Conservation (phyloP, 2,113 vertebrate genomes). For the Siniperca knerii region DNA sequence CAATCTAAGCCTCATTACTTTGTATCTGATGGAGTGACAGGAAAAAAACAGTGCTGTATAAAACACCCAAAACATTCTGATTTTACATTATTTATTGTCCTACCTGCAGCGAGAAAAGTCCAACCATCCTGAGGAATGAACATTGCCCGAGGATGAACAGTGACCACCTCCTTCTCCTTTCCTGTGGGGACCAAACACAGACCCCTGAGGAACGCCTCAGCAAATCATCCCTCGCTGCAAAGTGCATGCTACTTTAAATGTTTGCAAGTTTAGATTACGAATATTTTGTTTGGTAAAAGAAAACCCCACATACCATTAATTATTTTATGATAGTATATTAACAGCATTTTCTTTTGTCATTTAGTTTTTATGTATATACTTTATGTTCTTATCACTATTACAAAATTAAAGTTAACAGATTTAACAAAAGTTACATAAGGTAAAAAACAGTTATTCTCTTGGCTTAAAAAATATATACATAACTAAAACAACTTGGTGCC, state of each 20-base stretch:
- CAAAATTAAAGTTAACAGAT: background rate
- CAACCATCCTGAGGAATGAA: constrained; percentile 87
- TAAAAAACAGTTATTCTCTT: background rate
- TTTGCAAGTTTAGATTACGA: background rate
- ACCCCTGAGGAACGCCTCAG: constrained; percentile 14
- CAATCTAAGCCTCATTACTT: background rate
- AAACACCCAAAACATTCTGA: background rate
- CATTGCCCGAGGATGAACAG: constrained; percentile 88
- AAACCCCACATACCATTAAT: background rate
- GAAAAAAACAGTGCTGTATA: background rate
- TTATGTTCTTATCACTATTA: background rate
- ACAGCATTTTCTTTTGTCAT: background rate
- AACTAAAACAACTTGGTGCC: background rate
- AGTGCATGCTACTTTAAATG: background rate
- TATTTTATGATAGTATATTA: background rate
- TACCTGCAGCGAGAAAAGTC: constrained; percentile 93
- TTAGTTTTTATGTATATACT: background rate
- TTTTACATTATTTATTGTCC: background rate
- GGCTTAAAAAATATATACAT: background rate
- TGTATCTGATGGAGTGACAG: background rate
- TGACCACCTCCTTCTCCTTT: constrained; percentile 83
- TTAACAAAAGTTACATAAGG: background rate
- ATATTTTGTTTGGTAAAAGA: background rate
- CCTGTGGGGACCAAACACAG: constrained; percentile 80
- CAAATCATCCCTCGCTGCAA: background rate